These are phyloP conservation scores for Trichoplusia ni DNA, from an alignment of 1,140 invertebrate genomes.

Conservation along the genomic window DNA sequence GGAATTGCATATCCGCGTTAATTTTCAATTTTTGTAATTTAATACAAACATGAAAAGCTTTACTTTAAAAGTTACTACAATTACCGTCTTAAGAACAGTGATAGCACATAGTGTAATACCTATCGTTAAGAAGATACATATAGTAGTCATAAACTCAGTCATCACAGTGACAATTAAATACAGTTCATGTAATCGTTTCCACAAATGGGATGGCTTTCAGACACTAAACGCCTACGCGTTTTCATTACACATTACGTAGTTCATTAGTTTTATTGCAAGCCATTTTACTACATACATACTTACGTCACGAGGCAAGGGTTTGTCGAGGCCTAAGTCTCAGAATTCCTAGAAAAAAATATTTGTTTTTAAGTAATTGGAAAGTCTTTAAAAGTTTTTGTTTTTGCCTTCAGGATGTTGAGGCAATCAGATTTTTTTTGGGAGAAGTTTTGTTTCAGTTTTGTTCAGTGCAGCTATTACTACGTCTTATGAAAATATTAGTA, in stretches of 20 bases:
- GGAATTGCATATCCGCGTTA: too few relatives aligned
- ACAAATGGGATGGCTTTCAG: slow-evolving; percentile 3
- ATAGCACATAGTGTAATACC: too few relatives aligned
- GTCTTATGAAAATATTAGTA: too few relatives aligned
- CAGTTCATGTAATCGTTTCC: background rate
- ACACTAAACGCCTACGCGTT: slow-evolving; percentile 24
- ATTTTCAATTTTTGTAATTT: too few relatives aligned
- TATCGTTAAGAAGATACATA: background rate
- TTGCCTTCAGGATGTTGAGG: too few relatives aligned
- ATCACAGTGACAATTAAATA: slow-evolving; percentile 5
- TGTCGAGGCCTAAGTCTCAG: background rate
- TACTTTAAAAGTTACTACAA: too few relatives aligned
- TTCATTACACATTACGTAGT: slow-evolving; percentile 18
- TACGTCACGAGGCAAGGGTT: slow-evolving; percentile 5
- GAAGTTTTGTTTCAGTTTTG: too few relatives aligned
- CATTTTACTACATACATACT: background rate
- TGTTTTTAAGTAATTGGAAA: background rate
- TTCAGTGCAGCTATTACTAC: too few relatives aligned
- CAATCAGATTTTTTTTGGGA: too few relatives aligned
- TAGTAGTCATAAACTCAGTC: background rate
- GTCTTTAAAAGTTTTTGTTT: slow-evolving; percentile 9
- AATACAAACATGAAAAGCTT: too few relatives aligned
- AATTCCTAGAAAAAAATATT: too few relatives aligned
- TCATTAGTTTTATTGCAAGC: slow-evolving; percentile 29
- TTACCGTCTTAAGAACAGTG: too few relatives aligned